Percentiles rank a stretch among this genome's conserved stretches.
Conservation (phyloP, 2,797 vertebrate genomes). For the Mycteria americana region DNA sequence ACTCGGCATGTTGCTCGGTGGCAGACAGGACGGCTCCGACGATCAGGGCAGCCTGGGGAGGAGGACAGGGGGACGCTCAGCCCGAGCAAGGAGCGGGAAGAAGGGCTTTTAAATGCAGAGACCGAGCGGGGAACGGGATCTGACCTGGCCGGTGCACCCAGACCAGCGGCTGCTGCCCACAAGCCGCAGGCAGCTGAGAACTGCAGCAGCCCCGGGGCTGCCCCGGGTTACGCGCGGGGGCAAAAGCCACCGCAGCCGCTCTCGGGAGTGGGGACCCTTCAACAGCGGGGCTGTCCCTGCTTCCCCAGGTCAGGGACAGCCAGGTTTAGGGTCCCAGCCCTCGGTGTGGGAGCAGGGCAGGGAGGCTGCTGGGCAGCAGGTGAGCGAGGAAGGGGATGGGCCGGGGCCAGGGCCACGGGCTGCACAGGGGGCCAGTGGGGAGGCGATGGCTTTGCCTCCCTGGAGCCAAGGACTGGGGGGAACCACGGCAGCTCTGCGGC, state of each 20-base stretch:
- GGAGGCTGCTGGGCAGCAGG: background rate
- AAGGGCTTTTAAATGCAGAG: background rate
- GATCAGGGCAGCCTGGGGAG: background rate
- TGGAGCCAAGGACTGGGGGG: background rate
- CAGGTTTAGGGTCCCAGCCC: background rate
- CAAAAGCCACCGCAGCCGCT: background rate
- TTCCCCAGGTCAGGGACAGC: too few relatives aligned
- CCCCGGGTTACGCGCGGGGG: fast-evolving
- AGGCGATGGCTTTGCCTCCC: background rate
- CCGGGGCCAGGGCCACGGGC: background rate
- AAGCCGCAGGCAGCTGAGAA: background rate
- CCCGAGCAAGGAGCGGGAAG: fast-evolving
- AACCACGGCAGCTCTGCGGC: fast-evolving
- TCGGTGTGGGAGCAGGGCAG: background rate
- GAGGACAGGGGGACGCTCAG: background rate
- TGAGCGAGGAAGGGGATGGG: background rate
- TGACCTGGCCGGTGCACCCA: fast-evolving
- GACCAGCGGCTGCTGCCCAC: background rate
- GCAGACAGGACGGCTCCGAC: background rate
- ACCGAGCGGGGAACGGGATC: fast-evolving
- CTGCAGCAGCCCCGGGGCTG: background rate
- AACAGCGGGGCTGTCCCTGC: background rate
- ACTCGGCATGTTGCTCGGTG: background rate
- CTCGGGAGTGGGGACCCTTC: background rate
- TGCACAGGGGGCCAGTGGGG: background rate